Evolutionary conservation across 2,113 vertebrate genomes (phyloP).

Genomic region (Lophius piscatorius): DNA sequence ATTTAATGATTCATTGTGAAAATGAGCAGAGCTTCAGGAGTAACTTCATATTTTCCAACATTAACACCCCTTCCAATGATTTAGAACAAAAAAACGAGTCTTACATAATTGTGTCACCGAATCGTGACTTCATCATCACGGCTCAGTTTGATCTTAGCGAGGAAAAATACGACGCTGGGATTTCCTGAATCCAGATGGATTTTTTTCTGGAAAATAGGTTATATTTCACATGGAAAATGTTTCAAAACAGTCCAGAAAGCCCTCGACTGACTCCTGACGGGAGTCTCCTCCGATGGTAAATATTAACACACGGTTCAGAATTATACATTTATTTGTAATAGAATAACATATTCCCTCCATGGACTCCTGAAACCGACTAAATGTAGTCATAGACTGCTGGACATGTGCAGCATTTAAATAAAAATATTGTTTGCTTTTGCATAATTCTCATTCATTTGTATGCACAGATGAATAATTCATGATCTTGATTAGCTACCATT

Average conservation of each 20-base stretch:
- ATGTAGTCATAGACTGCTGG: not conserved
- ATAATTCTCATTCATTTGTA: not conserved
- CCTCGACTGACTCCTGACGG: not conserved
- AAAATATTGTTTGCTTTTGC: not conserved
- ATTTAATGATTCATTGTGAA: conserved; percentile 10
- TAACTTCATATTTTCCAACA: conserved; percentile 1
- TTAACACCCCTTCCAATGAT: conserved; percentile 13
- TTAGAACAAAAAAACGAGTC: conserved; percentile 14
- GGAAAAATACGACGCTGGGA: conserved; percentile 3
- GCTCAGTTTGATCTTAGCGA: conserved; percentile 33
- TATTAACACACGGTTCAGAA: not conserved
- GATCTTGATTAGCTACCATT: not conserved
- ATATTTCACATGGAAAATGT: not conserved
- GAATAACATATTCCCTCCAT: not conserved
- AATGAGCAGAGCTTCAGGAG: conserved; percentile 20
- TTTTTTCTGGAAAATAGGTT: not conserved
- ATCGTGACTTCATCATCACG: conserved; percentile 2
- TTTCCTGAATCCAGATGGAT: not conserved
- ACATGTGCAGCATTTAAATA: not conserved
- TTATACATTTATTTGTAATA: not conserved
- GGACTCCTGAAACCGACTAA: not conserved
- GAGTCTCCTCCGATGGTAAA: not conserved
- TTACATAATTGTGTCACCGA: conserved; percentile 17
- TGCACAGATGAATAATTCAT: not conserved
- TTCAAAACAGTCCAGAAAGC: not conserved